These are phyloP conservation scores for Lithophane socia DNA, from an alignment of 2,888 invertebrate species.

Conservation along the genomic window DNA sequence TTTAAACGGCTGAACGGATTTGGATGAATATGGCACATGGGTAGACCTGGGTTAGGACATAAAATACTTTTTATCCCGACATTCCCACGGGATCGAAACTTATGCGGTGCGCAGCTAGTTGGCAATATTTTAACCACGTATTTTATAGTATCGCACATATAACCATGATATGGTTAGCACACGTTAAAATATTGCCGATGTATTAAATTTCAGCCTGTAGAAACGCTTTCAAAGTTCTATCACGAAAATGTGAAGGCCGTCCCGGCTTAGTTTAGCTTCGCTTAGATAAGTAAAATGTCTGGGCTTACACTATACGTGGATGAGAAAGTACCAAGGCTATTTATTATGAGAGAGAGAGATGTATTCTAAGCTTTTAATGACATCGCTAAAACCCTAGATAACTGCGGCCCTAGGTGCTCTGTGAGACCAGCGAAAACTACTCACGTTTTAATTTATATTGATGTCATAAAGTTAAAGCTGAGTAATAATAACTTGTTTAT, in stretches of 20 bases:
- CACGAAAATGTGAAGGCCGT: constrained; percentile 52
- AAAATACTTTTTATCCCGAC: too few relatives aligned
- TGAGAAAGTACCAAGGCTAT: constrained; percentile 9
- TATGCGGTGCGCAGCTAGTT: too few relatives aligned
- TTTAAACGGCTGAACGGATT: too few relatives aligned
- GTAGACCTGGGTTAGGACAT: too few relatives aligned
- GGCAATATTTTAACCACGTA: too few relatives aligned
- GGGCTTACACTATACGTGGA: constrained; percentile 10
- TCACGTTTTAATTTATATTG: constrained; percentile 39
- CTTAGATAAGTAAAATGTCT: constrained; percentile 31
- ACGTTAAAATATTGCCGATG: too few relatives aligned
- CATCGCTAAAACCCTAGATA: constrained; percentile 22
- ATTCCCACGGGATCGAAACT: too few relatives aligned
- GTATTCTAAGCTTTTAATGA: constrained; percentile 45
- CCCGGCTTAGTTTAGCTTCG: constrained; percentile 19
- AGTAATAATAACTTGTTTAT: constrained; percentile 33
- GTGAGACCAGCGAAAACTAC: constrained; percentile 27
- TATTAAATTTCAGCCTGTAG: neutral
- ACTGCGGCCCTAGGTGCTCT: constrained; percentile 21
- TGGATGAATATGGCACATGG: too few relatives aligned
- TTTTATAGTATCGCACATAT: too few relatives aligned
- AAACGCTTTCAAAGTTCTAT: constrained; percentile 39
- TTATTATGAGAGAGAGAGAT: constrained; percentile 21
- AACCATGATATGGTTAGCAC: too few relatives aligned
- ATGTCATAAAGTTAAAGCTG: constrained; percentile 36